Percentiles rank a stretch among this genome's conserved stretches.
Evolutionary conservation across 1,140 invertebrate species (phyloP).

Genomic region (Lepidurus couesii): DNA sequence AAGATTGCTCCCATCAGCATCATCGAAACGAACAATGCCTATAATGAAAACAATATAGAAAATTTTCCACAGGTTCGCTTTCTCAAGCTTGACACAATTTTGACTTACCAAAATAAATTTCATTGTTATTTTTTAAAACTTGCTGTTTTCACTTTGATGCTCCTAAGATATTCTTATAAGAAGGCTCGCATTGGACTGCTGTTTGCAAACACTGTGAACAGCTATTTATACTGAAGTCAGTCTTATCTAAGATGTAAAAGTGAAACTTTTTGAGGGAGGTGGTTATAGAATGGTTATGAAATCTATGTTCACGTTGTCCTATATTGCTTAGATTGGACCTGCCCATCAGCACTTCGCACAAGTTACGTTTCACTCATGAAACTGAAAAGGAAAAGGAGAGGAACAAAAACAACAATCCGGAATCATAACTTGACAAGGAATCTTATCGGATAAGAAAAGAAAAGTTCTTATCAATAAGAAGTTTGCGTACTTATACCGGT

Average conservation of each 20-base stretch:
- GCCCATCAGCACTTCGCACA: too few species aligned
- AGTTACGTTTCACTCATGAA: too few species aligned
- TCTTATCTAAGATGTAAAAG: slow-evolving; percentile 1
- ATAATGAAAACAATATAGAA: background rate
- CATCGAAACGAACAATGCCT: background rate
- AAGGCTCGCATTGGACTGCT: background rate
- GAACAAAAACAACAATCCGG: too few species aligned
- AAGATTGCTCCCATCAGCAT: background rate
- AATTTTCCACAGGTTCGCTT: background rate
- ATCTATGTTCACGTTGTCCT: background rate
- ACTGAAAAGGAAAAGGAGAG: too few species aligned
- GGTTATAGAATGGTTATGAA: background rate
- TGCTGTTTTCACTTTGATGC: background rate
- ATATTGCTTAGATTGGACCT: background rate
- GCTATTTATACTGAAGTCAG: background rate
- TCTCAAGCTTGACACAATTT: background rate
- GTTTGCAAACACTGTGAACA: background rate
- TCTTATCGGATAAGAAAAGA: too few species aligned
- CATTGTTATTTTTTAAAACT: background rate
- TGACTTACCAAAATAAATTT: background rate
- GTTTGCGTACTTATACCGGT: too few species aligned
- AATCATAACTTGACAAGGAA: too few species aligned
- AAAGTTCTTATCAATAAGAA: too few species aligned
- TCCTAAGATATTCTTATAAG: too few species aligned
- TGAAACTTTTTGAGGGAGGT: background rate